Percentiles rank a stretch among this genome's conserved stretches.
Evolutionary conservation across 2,888 invertebrate genomes (phyloP).

Genomic region (Luffia ferchaultella): DNA sequence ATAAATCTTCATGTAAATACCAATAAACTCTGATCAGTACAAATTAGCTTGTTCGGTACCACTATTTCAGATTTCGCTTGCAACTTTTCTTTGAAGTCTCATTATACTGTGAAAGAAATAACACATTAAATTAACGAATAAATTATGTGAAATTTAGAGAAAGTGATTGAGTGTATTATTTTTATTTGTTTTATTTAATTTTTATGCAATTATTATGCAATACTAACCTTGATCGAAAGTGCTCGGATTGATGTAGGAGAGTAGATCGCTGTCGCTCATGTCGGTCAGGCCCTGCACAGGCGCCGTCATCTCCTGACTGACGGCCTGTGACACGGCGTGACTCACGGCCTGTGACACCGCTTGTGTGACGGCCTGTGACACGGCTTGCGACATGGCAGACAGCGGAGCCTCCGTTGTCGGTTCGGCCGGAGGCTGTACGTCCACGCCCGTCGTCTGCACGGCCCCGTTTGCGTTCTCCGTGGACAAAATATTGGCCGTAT

Average conservation of each 20-base stretch:
- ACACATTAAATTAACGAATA: no score
- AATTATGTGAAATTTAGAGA: no score
- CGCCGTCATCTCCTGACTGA: constrained; percentile 63
- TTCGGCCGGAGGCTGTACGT: constrained; percentile 33
- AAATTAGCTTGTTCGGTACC: no score
- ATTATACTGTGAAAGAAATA: no score
- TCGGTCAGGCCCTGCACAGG: constrained; percentile 77
- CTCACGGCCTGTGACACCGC: constrained; percentile 56
- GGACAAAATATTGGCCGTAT: constrained; percentile 52
- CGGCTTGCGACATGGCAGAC: constrained; percentile 57
- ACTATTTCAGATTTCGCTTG: no score
- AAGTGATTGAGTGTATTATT: no score
- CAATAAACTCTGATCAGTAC: neutral
- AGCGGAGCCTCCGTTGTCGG: constrained; percentile 43
- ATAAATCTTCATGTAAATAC: constrained; percentile 1
- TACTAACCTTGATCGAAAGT: constrained; percentile 84
- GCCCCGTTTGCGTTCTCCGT: constrained; percentile 34
- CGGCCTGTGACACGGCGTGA: constrained; percentile 56
- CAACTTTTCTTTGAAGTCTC: no score
- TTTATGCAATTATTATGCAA: no score
- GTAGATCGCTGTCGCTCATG: constrained; percentile 88
- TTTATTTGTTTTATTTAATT: no score
- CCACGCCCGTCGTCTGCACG: constrained; percentile 23
- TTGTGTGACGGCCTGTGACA: constrained; percentile 56
- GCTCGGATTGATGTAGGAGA: constrained; percentile 89